Conservation (phyloP, 2,888 invertebrate genomes). For the Minunthozetes semirufus region DNA sequence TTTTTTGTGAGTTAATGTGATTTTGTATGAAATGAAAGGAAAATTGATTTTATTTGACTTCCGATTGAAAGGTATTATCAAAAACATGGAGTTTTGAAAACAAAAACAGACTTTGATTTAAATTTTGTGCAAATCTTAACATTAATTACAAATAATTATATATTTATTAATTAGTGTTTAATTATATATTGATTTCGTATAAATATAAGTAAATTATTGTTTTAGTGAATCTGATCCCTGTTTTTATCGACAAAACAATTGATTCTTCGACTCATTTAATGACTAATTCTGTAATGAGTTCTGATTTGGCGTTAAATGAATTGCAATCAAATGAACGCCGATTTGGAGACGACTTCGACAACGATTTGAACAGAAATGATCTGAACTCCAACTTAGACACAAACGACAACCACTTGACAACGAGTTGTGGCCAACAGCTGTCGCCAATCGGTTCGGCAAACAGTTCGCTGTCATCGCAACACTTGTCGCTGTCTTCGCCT, state of each 20-base stretch:
- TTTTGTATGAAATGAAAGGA: neutral
- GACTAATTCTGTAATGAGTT: conserved; percentile 28
- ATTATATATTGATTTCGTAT: neutral
- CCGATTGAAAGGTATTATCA: conserved; percentile 11
- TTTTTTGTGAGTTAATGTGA: neutral
- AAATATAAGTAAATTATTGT: neutral
- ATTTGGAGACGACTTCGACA: conserved; percentile 1
- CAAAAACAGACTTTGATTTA: conserved; percentile 15
- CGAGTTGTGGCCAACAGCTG: neutral
- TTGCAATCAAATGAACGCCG: neutral
- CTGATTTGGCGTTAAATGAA: conserved; percentile 19
- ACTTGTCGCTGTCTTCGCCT: neutral
- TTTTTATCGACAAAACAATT: neutral
- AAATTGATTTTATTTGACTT: neutral
- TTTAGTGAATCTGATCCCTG: neutral
- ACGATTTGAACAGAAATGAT: no score
- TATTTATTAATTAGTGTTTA: neutral
- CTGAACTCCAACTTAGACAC: neutral
- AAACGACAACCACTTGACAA: neutral
- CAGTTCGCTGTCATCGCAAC: neutral
- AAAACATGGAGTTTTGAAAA: conserved; percentile 31
- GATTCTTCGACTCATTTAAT: neutral
- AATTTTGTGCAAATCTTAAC: neutral
- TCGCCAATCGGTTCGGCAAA: conserved; percentile 2
- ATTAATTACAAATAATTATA: neutral